phyloP scores from a whole-genome alignment of 2,113 vertebrate species.

The Cyanoramphus novaezelandiae region DNA sequence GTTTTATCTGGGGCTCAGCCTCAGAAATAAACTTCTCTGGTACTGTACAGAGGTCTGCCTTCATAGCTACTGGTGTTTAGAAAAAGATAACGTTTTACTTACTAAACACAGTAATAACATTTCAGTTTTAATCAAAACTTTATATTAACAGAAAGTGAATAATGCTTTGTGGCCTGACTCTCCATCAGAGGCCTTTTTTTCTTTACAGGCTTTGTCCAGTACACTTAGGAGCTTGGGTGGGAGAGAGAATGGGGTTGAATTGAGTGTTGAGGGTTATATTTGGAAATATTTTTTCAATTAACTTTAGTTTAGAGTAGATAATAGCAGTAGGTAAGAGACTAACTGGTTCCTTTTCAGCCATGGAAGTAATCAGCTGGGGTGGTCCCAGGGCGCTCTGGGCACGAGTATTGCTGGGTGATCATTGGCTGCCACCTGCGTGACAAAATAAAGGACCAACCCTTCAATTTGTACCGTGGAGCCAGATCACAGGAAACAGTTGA shows the following conservation, averaged over 20 bases:
- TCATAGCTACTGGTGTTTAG: not conserved
- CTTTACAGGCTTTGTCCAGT: not conserved
- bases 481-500: conserved; percentile 65
- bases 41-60: not conserved
- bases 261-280: not conserved
- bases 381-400: conserved; percentile 70
- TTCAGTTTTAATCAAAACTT: not conserved
- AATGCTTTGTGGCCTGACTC: not conserved
- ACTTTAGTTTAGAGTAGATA: conserved; percentile 51
- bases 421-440: conserved; percentile 71
- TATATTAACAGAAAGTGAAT: not conserved
- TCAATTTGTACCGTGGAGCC: conserved; percentile 67
- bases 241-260: not conserved
- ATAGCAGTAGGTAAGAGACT: conserved; percentile 71
- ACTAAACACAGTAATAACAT: not conserved
- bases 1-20: not conserved
- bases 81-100: not conserved
- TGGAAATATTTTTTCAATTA: not conserved
- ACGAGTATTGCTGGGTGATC: conserved; percentile 68
- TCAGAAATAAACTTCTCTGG: not conserved
- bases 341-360: conserved; percentile 75
- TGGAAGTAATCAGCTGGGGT: conserved; percentile 74
- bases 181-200: not conserved
- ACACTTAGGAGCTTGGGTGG: not conserved
- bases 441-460: conserved; percentile 73